phyloP scores from a whole-genome alignment of 30 jellyfish, hydroid and myxozoan species.

The Cassiopea andromeda region DNA sequence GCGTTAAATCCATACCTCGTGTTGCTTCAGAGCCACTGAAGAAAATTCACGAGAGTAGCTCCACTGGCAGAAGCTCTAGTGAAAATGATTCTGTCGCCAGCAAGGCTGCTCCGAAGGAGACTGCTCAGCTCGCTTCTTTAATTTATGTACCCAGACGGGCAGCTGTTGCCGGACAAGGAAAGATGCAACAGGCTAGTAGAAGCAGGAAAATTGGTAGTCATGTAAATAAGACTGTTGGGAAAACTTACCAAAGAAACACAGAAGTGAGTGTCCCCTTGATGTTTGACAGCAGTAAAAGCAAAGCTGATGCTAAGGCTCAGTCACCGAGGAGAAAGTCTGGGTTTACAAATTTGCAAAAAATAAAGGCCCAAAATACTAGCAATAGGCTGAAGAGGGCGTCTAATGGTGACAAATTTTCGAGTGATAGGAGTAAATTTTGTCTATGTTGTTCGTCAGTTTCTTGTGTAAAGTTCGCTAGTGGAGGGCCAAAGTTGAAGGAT shows the following conservation, averaged over 20 bases:
- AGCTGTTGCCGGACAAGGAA: slow-evolving; percentile 62
- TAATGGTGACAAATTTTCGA: not conserved
- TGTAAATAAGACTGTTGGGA: not conserved
- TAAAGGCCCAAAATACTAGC: not conserved
- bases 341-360: not conserved
- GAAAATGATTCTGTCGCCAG: not conserved
- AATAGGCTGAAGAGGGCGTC: not conserved
- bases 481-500: not conserved
- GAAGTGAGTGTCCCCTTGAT: not conserved
- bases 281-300: not conserved
- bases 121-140: slow-evolving; percentile 28
- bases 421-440: not conserved
- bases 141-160: slow-evolving; percentile 56
- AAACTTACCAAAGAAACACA: not conserved
- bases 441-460: not conserved
- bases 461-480: not conserved
- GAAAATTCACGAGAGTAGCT: not conserved
- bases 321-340: not conserved
- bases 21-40: no score
- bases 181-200: slow-evolving; percentile 24
- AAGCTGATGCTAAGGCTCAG: not conserved
- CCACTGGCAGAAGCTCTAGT: not conserved
- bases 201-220: not conserved
- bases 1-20: no score
- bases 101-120: not conserved